Conservation (phyloP, 2,797 vertebrate genomes). For the Selene dorsalis region DNA sequence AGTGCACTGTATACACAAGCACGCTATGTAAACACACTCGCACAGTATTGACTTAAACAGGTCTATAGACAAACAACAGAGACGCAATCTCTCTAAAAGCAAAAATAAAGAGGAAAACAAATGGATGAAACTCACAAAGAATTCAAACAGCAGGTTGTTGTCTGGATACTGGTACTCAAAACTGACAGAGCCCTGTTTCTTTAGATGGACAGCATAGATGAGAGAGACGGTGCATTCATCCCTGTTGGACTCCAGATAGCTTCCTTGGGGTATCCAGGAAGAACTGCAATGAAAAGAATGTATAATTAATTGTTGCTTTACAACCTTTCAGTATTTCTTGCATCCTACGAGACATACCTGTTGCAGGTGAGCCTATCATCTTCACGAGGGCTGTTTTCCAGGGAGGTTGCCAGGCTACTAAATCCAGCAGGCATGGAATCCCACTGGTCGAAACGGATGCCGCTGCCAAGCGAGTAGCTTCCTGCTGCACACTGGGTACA, state of each 20-base stretch:
- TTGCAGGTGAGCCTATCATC: constrained; percentile 86
- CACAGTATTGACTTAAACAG: background rate
- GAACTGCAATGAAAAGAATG: constrained; percentile 83
- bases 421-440: constrained; percentile 93
- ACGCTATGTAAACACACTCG: background rate
- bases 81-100: background rate
- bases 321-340: background rate
- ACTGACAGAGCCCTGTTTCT: constrained; percentile 93
- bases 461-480: constrained; percentile 96
- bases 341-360: constrained; percentile 80
- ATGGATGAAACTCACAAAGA: constrained; percentile 90
- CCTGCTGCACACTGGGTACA: constrained; percentile 95
- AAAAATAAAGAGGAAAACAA: background rate
- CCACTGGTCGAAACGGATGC: constrained; percentile 97
- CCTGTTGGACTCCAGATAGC: constrained; percentile 94
- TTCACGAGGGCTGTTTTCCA: constrained; percentile 84
- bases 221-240: constrained; percentile 97
- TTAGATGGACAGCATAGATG: constrained; percentile 96
- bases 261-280: constrained; percentile 93
- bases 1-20: background rate
- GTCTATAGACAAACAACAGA: background rate
- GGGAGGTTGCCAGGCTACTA: constrained; percentile 90
- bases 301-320: background rate
- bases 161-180: constrained; percentile 99
- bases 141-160: constrained; percentile 97